Base-by-base conservation (phyloP, 2,797 vertebrate species). In the Coilia nasus region DNA sequence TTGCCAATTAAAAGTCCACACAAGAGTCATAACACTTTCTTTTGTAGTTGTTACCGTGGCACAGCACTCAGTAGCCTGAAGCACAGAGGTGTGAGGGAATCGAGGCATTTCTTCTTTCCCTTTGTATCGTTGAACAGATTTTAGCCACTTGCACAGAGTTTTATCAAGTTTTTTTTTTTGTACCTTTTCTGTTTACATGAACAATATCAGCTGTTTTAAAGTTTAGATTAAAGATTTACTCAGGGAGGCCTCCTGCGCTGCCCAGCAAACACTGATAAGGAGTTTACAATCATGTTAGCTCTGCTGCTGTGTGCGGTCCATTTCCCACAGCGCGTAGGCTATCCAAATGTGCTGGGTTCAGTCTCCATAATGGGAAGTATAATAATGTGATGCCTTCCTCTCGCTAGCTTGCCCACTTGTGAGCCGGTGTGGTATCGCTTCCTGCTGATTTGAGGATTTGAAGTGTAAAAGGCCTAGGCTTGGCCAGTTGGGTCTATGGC, bases 201-300 rank as follows among this genome's bases (percentile, higher is more conserved):
- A 75, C 31, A 75, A 75, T 41, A 35, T 41, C 23, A 67, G 62
- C 25, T 67, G 67, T 75, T 75, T 75, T 75, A 28, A 35, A 41
- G 67, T 75, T 75, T 75, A 35, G 67, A 75, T 75, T 41, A 75
- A 75, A 75, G 67, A 75, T 75, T 75, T 25, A 75, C 67, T 75
- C 15, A 75, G 7, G 0, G 31, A 75, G 67, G 67, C 31, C 67
- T 75, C 31, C 31, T 7, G 14, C 15, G 6, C 67, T 17, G 31
- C 6, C 67, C 31, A 35, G 19, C 67, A 19, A 47, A 47, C 31
- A 41, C 67, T 75, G 67, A 75, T 75, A 75, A 75, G 67, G 67
- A 14, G 15, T 28, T 41, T 75, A 41, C 31, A 28, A 75, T 75
- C 28, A 41, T 75, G 67, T 41, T 41, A 19, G 67, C 31, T 75